A percentile compares a stretch with the other conserved stretches of the same genome.
These are phyloP conservation scores for Myocastor coypus DNA, from an alignment of 2,113 vertebrate genomes.

Conservation along the genomic window DNA sequence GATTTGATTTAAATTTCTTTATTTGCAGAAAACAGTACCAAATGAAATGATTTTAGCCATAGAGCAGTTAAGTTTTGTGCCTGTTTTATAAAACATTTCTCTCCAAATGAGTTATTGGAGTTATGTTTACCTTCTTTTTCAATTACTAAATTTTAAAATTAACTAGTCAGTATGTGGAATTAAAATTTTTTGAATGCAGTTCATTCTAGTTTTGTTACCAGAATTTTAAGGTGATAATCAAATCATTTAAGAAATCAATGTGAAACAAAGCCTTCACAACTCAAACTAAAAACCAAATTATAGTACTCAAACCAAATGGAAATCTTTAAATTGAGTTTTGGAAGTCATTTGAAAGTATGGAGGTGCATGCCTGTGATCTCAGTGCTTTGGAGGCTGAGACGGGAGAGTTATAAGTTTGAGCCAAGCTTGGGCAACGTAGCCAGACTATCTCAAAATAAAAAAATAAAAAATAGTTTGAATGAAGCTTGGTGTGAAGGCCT, in stretches of 20 bases:
- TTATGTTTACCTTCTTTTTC: background rate
- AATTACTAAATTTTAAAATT: background rate
- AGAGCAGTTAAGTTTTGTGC: background rate
- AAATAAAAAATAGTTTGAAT: too few species aligned
- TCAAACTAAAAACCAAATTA: background rate
- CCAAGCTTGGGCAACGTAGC: too few species aligned
- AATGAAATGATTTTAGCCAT: background rate
- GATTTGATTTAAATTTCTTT: background rate
- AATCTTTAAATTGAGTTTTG: too few species aligned
- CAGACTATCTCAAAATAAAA: too few species aligned
- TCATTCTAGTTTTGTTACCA: slow-evolving; percentile 14
- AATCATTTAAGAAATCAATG: slow-evolving; percentile 42
- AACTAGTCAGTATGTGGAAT: background rate
- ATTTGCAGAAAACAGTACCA: background rate
- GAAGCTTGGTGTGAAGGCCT: too few species aligned
- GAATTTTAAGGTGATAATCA: slow-evolving; percentile 30
- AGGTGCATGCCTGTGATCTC: too few species aligned
- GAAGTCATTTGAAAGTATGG: too few species aligned
- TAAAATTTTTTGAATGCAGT: slow-evolving; percentile 6
- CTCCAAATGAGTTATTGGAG: background rate
- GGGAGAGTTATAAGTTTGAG: too few species aligned
- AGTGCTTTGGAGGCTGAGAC: too few species aligned
- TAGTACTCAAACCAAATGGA: too few species aligned
- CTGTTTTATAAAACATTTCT: slow-evolving; percentile 1
- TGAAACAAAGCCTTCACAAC: slow-evolving; percentile 13